These are phyloP conservation scores for Pristionchus exspectatus DNA, from an alignment of 2,888 invertebrate species.

Conservation along the genomic window DNA sequence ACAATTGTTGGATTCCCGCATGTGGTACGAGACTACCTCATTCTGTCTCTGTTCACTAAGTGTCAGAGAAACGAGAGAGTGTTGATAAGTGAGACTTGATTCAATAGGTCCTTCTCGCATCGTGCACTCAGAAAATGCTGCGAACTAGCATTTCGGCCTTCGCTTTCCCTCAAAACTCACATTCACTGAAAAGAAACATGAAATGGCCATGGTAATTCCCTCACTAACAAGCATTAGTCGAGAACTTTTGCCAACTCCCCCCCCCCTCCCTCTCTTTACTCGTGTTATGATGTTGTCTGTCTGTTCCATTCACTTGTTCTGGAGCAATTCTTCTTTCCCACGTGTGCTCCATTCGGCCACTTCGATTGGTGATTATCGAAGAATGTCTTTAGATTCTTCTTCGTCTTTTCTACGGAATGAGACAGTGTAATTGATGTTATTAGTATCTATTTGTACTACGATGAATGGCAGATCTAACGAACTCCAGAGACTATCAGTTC, in stretches of 20 bases:
- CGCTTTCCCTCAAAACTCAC: not conserved
- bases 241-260: not conserved
- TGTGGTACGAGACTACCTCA: not conserved
- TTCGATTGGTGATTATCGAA: not conserved
- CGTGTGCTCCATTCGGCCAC: not conserved
- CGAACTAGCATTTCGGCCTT: not conserved
- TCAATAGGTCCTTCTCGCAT: too few relatives aligned
- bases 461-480: not conserved
- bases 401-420: not conserved
- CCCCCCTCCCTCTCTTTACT: not conserved
- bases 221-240: conserved; percentile 28
- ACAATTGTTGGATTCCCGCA: conserved; percentile 14
- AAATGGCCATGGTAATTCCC: not conserved
- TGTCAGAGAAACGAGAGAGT: too few relatives aligned
- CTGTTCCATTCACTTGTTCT: conserved; percentile 13
- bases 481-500: not conserved
- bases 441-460: too few relatives aligned
- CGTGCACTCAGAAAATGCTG: too few relatives aligned
- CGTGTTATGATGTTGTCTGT: conserved; percentile 26
- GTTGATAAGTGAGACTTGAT: too few relatives aligned
- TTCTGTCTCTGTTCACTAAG: too few relatives aligned
- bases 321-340: conserved; percentile 22
- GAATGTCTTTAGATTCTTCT: not conserved
- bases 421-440: not conserved
- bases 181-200: conserved; percentile 4